Evolutionary conservation across 2,888 invertebrate species (phyloP).

Genomic region (Apamea anceps): DNA sequence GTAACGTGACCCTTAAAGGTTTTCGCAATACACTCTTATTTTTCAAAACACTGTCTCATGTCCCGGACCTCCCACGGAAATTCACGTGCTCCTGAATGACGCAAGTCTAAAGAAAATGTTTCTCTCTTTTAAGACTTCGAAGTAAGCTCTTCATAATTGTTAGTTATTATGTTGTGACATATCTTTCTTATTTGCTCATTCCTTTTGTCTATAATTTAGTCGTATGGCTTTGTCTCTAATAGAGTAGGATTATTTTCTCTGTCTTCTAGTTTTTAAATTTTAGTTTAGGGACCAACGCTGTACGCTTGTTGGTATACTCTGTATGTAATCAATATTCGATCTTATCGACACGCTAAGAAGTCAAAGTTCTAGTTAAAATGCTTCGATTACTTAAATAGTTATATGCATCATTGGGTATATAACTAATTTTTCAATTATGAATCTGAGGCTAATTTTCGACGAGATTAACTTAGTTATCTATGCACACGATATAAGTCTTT

Average conservation of each 20-base stretch:
- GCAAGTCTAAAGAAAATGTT: background rate
- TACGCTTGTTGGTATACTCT: constrained; percentile 12
- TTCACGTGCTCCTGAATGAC: background rate
- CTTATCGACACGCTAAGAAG: background rate
- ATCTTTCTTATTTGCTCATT: constrained; percentile 66
- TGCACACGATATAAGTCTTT: constrained; percentile 38
- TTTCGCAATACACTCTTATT: background rate
- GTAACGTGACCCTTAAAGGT: background rate
- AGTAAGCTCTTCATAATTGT: constrained; percentile 13
- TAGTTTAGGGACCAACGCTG: constrained; percentile 42
- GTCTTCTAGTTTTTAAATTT: constrained; percentile 33
- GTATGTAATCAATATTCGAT: constrained; percentile 22
- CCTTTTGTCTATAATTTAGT: constrained; percentile 58
- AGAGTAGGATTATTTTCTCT: constrained; percentile 31
- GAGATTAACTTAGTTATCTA: constrained; percentile 28
- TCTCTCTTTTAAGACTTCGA: background rate
- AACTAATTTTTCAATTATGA: constrained; percentile 19
- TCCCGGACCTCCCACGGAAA: rapidly evolving
- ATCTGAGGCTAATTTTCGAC: constrained; percentile 31
- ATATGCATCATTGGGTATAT: constrained; percentile 30
- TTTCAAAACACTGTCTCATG: background rate
- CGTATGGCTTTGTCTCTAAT: constrained; percentile 55
- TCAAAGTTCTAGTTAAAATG: constrained; percentile 21
- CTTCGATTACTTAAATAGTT: constrained; percentile 34
- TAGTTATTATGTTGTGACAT: constrained; percentile 36